Conservation (phyloP, 2,113 vertebrate species). For the Astur gentilis region DNA sequence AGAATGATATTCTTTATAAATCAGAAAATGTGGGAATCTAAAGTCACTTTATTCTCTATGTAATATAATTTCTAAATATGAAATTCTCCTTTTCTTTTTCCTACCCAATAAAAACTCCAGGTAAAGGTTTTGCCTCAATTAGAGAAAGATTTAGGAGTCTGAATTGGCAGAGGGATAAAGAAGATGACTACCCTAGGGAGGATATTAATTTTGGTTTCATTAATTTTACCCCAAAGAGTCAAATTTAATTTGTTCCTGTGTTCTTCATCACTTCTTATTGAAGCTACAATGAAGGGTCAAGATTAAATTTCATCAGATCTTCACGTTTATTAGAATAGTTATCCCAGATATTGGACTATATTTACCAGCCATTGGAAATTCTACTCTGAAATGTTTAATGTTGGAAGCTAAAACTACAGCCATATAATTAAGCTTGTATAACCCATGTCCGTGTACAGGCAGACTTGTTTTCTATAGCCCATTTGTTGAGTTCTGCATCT, state of each 20-base stretch:
- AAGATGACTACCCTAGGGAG: not conserved
- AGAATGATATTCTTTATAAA: not conserved
- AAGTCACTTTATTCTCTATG: not conserved
- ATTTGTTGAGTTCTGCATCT: not conserved
- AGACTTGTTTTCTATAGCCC: not conserved
- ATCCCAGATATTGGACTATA: not conserved
- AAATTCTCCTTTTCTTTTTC: not conserved
- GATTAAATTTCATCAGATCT: slow-evolving; percentile 25
- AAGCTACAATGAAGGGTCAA: not conserved
- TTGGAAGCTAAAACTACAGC: not conserved
- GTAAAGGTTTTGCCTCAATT: slow-evolving; percentile 16
- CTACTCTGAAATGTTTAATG: not conserved
- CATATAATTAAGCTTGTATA: not conserved
- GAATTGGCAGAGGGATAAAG: not conserved
- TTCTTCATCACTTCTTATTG: not conserved
- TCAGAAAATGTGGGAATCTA: not conserved
- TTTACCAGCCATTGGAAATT: not conserved
- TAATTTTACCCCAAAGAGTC: slow-evolving; percentile 34
- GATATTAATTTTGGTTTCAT: slow-evolving; percentile 6
- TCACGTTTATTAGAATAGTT: not conserved
- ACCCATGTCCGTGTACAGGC: not conserved
- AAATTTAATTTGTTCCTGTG: not conserved
- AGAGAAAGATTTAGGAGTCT: not conserved
- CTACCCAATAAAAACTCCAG: not conserved
- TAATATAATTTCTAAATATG: not conserved